Conservation (phyloP, 2,113 vertebrate species). For the Monopterus albus region DNA sequence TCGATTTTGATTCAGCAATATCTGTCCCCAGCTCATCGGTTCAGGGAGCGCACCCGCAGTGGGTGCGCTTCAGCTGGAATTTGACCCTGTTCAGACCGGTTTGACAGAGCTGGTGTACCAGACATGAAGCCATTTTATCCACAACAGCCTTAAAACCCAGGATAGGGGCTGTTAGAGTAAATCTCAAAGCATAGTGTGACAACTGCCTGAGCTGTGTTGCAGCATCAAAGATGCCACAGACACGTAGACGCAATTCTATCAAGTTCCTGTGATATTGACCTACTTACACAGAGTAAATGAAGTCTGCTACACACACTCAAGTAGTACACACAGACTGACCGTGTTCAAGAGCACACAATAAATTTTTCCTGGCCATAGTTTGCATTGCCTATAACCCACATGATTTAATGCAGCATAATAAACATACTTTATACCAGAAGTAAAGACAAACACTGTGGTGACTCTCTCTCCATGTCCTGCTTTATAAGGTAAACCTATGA, state of each 20-base stretch:
- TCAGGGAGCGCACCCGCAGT: constrained; percentile 39
- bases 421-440: background rate
- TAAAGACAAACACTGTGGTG: background rate
- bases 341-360: constrained; percentile 13
- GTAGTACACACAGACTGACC: constrained; percentile 7
- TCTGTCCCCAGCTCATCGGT: constrained; percentile 47
- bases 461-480: background rate
- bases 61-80: constrained; percentile 47
- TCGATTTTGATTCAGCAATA: constrained; percentile 50
- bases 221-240: constrained; percentile 52
- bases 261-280: constrained; percentile 74
- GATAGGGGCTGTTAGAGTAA: no score
- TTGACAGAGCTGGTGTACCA: background rate
- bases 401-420: background rate
- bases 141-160: no score
- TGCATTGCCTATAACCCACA: background rate
- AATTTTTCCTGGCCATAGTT: background rate
- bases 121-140: no score
- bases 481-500: background rate
- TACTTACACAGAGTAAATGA: constrained; percentile 67
- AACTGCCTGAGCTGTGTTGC: constrained; percentile 31
- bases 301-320: constrained; percentile 46
- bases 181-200: no score
- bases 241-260: constrained; percentile 54
- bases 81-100: constrained; percentile 60